Evolutionary conservation across 2,888 invertebrate species (phyloP).

Genomic region (Trichogramma dendrolimi): DNA sequence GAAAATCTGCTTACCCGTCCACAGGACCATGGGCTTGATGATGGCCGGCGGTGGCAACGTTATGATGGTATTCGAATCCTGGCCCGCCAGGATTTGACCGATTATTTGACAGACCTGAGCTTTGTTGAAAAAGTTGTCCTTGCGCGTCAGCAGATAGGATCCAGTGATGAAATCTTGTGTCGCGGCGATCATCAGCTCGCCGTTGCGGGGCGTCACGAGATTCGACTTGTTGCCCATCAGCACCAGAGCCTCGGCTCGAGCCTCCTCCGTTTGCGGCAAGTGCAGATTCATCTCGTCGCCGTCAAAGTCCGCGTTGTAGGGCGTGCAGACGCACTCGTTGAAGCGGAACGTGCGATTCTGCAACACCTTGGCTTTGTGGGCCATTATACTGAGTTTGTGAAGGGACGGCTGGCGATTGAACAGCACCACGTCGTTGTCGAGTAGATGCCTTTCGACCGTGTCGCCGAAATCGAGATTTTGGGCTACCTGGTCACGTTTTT

Average conservation of each 20-base stretch:
- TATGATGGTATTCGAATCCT: conserved; percentile 68
- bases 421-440: conserved; percentile 91
- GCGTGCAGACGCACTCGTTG: conserved; percentile 98
- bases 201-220: conserved; percentile 95
- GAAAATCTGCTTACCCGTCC: conserved; percentile 96
- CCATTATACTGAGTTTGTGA: conserved; percentile 98
- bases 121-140: conserved; percentile 85
- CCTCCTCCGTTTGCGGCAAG: conserved; percentile 97
- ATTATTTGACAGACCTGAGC: conserved; percentile 78
- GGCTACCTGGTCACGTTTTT: conserved; percentile 83
- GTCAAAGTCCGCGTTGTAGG: conserved; percentile 99
- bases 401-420: conserved; percentile 98
- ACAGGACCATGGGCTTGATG: conserved; percentile 78
- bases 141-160: conserved; percentile 88
- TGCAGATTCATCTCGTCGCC: conserved; percentile 99
- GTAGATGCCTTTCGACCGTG: conserved; percentile 87
- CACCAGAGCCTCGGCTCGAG: conserved; percentile 90
- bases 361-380: conserved; percentile 82
- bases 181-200: conserved; percentile 95
- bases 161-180: conserved; percentile 99
- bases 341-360: conserved; percentile 86
- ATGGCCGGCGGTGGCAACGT: conserved; percentile 89
- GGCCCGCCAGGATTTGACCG: conserved; percentile 73
- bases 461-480: conserved; percentile 88
- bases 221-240: conserved; percentile 98